phyloP scores from a whole-genome alignment of 2,797 vertebrate genomes.

The Lithobates sylvaticus region DNA sequence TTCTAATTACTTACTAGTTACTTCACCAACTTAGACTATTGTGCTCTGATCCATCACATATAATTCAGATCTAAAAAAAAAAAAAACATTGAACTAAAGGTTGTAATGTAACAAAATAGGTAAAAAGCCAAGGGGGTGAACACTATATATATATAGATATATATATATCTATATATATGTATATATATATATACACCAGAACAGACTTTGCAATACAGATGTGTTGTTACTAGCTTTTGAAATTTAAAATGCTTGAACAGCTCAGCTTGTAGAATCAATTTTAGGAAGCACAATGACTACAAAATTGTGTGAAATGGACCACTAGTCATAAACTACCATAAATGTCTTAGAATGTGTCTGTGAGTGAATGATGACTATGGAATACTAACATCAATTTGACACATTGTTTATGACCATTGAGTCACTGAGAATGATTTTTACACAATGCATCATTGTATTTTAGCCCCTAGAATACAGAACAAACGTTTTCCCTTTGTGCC shows the following conservation, averaged over 20 bases:
- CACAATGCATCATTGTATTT: constrained; percentile 24
- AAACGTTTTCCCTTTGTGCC: constrained; percentile 3
- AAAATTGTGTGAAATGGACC: constrained; percentile 56
- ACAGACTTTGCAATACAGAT: constrained; percentile 23
- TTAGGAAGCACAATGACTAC: constrained; percentile 46
- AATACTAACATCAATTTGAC: constrained; percentile 45
- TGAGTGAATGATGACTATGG: constrained; percentile 44
- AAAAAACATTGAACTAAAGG: no score
- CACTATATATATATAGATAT: no score
- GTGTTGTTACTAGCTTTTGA: constrained; percentile 17
- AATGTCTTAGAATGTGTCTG: constrained; percentile 35
- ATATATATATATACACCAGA: no score
- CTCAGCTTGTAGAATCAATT: constrained; percentile 49
- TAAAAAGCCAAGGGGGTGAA: no score
- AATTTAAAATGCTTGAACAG: constrained; percentile 23
- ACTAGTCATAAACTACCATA: constrained; percentile 48
- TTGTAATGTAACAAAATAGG: no score
- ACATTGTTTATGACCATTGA: constrained; percentile 44
- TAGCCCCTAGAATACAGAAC: not conserved
- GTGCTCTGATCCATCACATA: no score
- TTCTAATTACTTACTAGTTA: no score
- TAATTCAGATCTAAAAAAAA: no score
- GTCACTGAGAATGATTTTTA: constrained; percentile 41
- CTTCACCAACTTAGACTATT: no score
- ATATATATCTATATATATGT: no score